These are phyloP conservation scores for Mesorhabditis spiculigera DNA, from an alignment of 2,888 invertebrate genomes.

Conservation along the genomic window DNA sequence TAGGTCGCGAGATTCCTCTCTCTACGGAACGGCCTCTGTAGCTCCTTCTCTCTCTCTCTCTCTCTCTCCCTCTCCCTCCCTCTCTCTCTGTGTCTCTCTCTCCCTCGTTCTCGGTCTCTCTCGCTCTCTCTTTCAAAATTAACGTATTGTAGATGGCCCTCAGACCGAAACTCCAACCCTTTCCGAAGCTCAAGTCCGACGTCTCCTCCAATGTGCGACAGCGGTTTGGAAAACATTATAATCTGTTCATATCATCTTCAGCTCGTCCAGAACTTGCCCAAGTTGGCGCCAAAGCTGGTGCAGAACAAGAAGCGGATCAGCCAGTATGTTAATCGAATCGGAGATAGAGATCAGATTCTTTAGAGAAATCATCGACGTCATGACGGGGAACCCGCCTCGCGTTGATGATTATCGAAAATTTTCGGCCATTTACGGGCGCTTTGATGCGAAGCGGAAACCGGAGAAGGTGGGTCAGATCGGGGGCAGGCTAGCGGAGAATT, in stretches of 20 bases:
- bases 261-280: slow-evolving; percentile 70
- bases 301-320: slow-evolving; percentile 80
- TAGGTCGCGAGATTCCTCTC: too few species aligned
- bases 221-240: slow-evolving; percentile 14
- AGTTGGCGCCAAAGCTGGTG: slow-evolving; percentile 76
- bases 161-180: slow-evolving; percentile 61
- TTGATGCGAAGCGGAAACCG: slow-evolving; percentile 91
- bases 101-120: too few species aligned
- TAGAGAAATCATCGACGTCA: slow-evolving; percentile 70
- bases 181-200: slow-evolving; percentile 76
- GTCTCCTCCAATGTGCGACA: slow-evolving; percentile 24
- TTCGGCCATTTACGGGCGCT: slow-evolving; percentile 94
- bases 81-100: too few species aligned
- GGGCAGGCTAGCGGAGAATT: not conserved
- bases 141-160: slow-evolving; percentile 10
- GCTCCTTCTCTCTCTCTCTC: too few species aligned
- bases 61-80: too few species aligned
- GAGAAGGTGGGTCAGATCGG: slow-evolving; percentile 74
- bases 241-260: too few species aligned
- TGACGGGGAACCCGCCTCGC: slow-evolving; percentile 79
- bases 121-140: too few species aligned
- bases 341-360: slow-evolving; percentile 14
- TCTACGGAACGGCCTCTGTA: too few species aligned
- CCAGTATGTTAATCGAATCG: slow-evolving; percentile 22
- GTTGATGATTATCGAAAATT: slow-evolving; percentile 92